Conservation (phyloP, 2,888 invertebrate genomes). For the Amorpha juglandis region DNA sequence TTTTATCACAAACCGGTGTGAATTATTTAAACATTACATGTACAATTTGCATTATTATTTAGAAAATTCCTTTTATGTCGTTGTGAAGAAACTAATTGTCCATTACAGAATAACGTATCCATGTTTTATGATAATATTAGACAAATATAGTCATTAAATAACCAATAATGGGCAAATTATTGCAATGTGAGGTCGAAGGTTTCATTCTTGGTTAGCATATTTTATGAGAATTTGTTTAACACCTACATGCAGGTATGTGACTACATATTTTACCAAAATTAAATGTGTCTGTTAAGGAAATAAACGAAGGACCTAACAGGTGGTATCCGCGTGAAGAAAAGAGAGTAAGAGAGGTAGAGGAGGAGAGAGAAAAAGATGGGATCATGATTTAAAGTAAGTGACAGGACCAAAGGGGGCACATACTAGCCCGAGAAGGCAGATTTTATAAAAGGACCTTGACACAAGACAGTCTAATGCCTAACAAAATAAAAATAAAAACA, state of each 20-base stretch:
- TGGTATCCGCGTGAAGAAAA: neutral
- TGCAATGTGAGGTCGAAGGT: slow-evolving; percentile 4
- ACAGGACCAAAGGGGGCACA: no score
- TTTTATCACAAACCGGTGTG: no score
- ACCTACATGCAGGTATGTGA: neutral
- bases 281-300: neutral
- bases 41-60: slow-evolving; percentile 6
- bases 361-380: no score
- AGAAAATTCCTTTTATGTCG: neutral
- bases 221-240: slow-evolving; percentile 10
- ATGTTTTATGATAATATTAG: slow-evolving; percentile 19
- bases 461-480: no score
- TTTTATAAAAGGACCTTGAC: no score
- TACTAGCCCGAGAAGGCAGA: no score
- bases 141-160: slow-evolving; percentile 5
- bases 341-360: no score
- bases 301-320: neutral
- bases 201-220: neutral
- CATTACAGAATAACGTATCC: neutral
- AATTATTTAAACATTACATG: no score
- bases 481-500: no score
- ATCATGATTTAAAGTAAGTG: no score
- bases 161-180: neutral
- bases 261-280: neutral
- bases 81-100: neutral